These are phyloP conservation scores for Myotis vivesi DNA, from an alignment of 2,797 vertebrate genomes.

Conservation along the genomic window DNA sequence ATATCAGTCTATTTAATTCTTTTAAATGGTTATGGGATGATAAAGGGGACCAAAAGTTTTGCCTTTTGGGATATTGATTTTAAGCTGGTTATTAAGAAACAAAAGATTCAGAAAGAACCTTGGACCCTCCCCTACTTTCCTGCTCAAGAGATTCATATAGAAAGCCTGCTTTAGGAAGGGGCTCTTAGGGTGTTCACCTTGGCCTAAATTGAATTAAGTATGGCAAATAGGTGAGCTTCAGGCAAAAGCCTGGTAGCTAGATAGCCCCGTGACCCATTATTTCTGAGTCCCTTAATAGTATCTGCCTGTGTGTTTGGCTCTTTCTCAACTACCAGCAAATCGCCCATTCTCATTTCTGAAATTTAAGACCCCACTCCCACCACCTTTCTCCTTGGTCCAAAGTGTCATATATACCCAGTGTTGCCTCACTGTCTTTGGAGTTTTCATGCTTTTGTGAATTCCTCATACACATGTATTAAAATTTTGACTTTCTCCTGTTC, in stretches of 20 bases:
- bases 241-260: neutral
- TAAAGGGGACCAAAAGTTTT: neutral
- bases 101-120: neutral
- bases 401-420: neutral
- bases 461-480: neutral
- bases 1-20: neutral
- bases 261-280: neutral
- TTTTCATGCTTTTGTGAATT: neutral
- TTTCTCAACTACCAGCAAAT: neutral
- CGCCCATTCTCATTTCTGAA: neutral
- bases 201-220: neutral
- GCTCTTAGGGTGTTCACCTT: neutral
- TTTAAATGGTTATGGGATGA: neutral
- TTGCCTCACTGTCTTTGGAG: neutral
- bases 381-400: neutral
- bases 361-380: neutral
- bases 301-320: neutral
- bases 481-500: neutral
- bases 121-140: neutral
- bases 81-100: neutral
- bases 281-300: neutral
- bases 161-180: neutral
- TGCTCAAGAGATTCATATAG: neutral
- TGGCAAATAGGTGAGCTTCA: neutral
- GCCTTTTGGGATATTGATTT: neutral